A percentile compares a stretch with the other conserved stretches of the same genome.
Evolutionary conservation across 2,113 vertebrate genomes (phyloP).

Genomic region (Cinclus cinclus): DNA sequence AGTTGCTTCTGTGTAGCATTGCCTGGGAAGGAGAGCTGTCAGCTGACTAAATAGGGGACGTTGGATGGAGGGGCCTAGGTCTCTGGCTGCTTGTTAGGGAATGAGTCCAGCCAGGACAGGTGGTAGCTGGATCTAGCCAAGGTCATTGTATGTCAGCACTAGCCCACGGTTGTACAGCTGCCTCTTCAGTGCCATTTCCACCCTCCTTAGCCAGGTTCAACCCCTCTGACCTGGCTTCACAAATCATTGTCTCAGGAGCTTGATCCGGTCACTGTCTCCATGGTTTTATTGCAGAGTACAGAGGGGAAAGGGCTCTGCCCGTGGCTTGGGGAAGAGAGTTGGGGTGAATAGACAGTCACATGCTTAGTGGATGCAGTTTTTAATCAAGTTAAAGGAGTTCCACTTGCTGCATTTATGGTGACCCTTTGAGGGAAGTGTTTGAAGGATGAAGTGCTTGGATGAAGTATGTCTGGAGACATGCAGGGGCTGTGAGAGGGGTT

Average conservation of each 20-base stretch:
- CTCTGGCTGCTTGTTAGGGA: not conserved
- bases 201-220: not conserved
- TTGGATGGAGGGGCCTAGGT: not conserved
- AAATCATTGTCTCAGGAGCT: not conserved
- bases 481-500: not conserved
- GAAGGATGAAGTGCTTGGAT: not conserved
- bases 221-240: not conserved
- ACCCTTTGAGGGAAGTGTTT: not conserved
- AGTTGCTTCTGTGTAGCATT: not conserved
- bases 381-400: not conserved
- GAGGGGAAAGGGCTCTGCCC: not conserved
- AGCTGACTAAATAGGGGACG: not conserved
- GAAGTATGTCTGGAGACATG: not conserved
- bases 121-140: not conserved
- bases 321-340: not conserved
- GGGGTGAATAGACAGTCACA: not conserved
- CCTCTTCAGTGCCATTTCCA: not conserved
- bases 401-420: not conserved
- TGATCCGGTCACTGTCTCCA: not conserved
- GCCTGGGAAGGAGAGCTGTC: not conserved
- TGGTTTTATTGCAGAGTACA: not conserved
- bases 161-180: not conserved
- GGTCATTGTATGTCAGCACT: not conserved
- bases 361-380: not conserved
- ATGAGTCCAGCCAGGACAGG: not conserved